Percentiles rank a stretch among this genome's conserved stretches.
Conservation (phyloP, 64 coral and sea anemone genomes). For the Cladopsammia gracilis region DNA sequence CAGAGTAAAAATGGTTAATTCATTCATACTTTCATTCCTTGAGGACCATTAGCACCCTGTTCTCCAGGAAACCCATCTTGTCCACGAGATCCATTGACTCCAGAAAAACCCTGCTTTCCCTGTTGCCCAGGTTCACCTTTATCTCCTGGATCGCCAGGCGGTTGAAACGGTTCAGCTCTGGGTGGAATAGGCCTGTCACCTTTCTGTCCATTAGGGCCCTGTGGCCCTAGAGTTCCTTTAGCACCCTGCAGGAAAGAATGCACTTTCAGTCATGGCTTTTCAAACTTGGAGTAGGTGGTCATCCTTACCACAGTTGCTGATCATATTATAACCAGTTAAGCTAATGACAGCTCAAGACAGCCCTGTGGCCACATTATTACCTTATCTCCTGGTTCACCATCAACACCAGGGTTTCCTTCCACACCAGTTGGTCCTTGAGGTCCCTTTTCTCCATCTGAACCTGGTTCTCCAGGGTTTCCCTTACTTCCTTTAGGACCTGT, state of each 20-base stretch:
- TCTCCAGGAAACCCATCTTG: conserved; percentile 25
- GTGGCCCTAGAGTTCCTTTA: conserved; percentile 1
- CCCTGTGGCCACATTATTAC: background rate
- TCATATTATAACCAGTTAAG: too few relatives aligned
- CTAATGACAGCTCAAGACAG: too few relatives aligned
- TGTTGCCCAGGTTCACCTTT: conserved; percentile 43
- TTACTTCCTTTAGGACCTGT: conserved; percentile 39
- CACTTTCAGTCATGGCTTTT: too few relatives aligned
- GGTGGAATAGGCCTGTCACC: background rate
- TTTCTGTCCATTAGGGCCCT: conserved; percentile 19
- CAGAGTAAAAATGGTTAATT: too few relatives aligned
- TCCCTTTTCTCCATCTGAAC: conserved; percentile 59
- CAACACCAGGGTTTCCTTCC: conserved; percentile 47
- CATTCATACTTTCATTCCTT: conserved; percentile 27
- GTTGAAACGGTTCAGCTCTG: background rate
- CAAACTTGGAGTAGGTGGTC: too few relatives aligned
- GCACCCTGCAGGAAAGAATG: conserved; percentile 4
- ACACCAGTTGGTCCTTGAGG: conserved; percentile 45
- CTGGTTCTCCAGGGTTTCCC: conserved; percentile 50
- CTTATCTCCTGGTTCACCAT: conserved; percentile 49
- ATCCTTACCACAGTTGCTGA: background rate
- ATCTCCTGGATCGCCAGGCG: conserved; percentile 26
- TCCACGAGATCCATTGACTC: conserved; percentile 56
- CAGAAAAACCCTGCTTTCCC: conserved; percentile 56
- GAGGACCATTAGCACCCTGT: conserved; percentile 36